Percentiles rank a stretch among this genome's conserved stretches.
Evolutionary conservation across 2,797 vertebrate species (phyloP).

Genomic region (Coendou prehensilis): DNA sequence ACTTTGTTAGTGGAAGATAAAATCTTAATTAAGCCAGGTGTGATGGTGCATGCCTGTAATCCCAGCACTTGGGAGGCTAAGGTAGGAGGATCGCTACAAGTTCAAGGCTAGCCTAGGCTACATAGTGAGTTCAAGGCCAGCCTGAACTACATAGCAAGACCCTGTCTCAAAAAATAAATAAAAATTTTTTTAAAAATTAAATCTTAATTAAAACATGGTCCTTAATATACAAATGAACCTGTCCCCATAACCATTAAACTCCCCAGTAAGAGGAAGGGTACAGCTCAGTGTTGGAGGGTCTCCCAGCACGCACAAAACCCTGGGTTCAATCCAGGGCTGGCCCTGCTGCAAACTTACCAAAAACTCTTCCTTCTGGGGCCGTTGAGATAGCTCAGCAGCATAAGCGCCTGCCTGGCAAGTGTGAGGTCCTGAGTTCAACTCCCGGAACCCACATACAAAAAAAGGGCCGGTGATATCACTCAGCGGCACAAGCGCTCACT

Average conservation of each 20-base stretch:
- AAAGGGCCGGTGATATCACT: too few species aligned
- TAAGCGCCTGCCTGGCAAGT: too few species aligned
- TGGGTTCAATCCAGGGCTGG: neutral
- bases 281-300: neutral
- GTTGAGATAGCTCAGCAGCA: too few species aligned
- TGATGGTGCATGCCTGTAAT: neutral
- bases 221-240: neutral
- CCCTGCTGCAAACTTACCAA: neutral
- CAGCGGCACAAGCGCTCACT: too few species aligned
- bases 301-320: neutral
- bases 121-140: neutral
- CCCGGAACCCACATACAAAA: too few species aligned
- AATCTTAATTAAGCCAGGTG: conserved; percentile 11
- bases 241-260: neutral
- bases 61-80: too few species aligned
- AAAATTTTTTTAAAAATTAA: too few species aligned
- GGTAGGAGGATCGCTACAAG: neutral
- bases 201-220: neutral
- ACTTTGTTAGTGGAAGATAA: neutral
- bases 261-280: neutral
- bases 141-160: neutral
- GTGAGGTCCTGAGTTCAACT: too few species aligned
- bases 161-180: neutral
- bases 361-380: too few species aligned
- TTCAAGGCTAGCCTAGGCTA: neutral